Evolutionary conservation across 2,797 vertebrate species (phyloP).

Genomic region (Botia almorhae): DNA sequence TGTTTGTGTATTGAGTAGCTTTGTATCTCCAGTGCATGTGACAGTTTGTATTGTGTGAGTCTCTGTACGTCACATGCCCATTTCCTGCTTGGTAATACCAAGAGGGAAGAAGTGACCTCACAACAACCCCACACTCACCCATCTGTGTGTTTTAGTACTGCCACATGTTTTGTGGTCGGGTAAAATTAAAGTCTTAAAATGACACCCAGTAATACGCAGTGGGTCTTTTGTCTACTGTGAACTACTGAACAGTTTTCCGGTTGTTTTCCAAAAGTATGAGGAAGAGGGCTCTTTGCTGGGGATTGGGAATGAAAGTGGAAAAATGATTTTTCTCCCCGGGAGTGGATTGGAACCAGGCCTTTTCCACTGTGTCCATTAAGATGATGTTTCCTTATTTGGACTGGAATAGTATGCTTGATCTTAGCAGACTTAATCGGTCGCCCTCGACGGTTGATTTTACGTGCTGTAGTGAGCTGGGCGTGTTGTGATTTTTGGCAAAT

Average conservation of each 20-base stretch:
- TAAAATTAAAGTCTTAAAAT: constrained; percentile 22
- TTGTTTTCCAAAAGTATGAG: not conserved
- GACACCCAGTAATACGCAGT: not conserved
- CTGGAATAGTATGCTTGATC: constrained; percentile 35
- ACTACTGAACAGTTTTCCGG: constrained; percentile 13
- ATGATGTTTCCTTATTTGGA: constrained; percentile 49
- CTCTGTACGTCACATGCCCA: constrained; percentile 36
- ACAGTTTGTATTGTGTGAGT: constrained; percentile 22
- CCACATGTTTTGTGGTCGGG: constrained; percentile 5
- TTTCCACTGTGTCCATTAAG: constrained; percentile 34
- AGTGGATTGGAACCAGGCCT: constrained; percentile 45
- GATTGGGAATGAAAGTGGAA: constrained; percentile 32
- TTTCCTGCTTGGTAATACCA: constrained; percentile 56
- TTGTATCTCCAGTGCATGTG: not conserved
- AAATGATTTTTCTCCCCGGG: not conserved
- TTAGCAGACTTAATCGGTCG: constrained; percentile 31
- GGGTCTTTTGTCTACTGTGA: constrained; percentile 11
- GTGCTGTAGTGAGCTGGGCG: not conserved
- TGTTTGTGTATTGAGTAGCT: constrained; percentile 13
- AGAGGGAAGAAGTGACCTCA: constrained; percentile 35
- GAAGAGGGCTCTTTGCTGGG: constrained; percentile 28
- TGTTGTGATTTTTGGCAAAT: constrained; percentile 40
- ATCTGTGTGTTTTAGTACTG: not conserved
- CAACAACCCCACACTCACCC: constrained; percentile 12
- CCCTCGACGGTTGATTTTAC: constrained; percentile 29